Evolutionary conservation across 2,888 invertebrate species (phyloP).

Genomic region (Eupithecia subfuscata): DNA sequence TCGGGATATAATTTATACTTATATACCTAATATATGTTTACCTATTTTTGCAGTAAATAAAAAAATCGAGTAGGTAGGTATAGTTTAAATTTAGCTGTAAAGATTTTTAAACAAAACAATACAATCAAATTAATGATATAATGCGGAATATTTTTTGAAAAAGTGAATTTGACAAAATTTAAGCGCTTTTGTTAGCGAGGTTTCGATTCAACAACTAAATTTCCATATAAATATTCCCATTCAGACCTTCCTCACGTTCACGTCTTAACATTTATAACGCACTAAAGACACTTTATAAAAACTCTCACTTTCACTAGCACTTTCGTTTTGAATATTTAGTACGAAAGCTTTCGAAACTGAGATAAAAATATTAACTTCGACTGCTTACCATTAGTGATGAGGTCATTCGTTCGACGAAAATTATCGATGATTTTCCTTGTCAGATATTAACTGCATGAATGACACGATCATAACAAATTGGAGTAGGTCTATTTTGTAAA

Average conservation of each 20-base stretch:
- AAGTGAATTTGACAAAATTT: not conserved
- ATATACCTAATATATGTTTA: too few relatives aligned
- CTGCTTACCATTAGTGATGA: slow-evolving; percentile 23
- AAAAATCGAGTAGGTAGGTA: too few relatives aligned
- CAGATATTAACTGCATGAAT: slow-evolving; percentile 25
- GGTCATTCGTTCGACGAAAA: slow-evolving; percentile 25
- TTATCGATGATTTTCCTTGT: slow-evolving; percentile 36
- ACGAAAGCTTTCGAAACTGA: slow-evolving; percentile 58
- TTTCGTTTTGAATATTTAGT: slow-evolving; percentile 66
- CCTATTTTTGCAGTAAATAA: too few relatives aligned
- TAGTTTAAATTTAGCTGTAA: too few relatives aligned
- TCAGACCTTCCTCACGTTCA: slow-evolving; percentile 23
- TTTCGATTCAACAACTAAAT: slow-evolving; percentile 5
- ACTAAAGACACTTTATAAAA: slow-evolving; percentile 56
- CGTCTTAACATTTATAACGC: slow-evolving; percentile 51
- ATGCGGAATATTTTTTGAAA: not conserved
- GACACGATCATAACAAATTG: slow-evolving; percentile 9
- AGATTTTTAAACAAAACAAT: too few relatives aligned
- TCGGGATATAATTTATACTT: too few relatives aligned
- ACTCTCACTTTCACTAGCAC: slow-evolving; percentile 70
- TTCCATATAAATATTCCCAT: slow-evolving; percentile 26
- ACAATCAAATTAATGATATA: not conserved
- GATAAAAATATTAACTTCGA: slow-evolving; percentile 15
- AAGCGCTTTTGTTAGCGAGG: not conserved
- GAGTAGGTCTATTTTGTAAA: not conserved